These are phyloP conservation scores for Hyles euphorbiae DNA, from an alignment of 1,140 invertebrate species.

Conservation along the genomic window DNA sequence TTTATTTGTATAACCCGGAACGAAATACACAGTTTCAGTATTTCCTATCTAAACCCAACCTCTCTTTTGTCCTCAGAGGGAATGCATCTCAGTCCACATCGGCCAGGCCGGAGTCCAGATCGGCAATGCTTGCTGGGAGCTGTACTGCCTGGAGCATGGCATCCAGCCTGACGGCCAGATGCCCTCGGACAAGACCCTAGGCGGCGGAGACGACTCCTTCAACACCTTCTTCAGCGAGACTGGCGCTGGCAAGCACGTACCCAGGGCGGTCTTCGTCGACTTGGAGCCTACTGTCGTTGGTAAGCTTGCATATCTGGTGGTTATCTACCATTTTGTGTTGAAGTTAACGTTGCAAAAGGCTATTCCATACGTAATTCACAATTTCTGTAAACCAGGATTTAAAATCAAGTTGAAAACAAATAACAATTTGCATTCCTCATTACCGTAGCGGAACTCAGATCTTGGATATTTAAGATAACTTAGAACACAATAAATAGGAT, in stretches of 20 bases:
- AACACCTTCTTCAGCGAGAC: constrained; percentile 91
- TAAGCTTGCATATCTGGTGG: constrained; percentile 25
- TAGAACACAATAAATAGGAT: too few relatives aligned
- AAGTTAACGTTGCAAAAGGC: too few relatives aligned
- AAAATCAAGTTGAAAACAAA: too few relatives aligned
- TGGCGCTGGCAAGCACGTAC: constrained; percentile 84
- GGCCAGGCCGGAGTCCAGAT: constrained; percentile 94
- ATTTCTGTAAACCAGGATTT: too few relatives aligned
- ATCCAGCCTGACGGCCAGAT: constrained; percentile 92
- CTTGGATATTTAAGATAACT: too few relatives aligned
- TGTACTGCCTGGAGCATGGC: constrained; percentile 93
- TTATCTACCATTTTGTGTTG: too few relatives aligned
- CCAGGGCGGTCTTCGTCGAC: constrained; percentile 80
- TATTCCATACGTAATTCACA: too few relatives aligned
- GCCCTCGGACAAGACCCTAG: constrained; percentile 84
- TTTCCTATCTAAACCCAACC: too few relatives aligned
- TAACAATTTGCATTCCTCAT: too few relatives aligned
- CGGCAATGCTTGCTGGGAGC: constrained; percentile 90
- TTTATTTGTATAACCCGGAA: too few relatives aligned
- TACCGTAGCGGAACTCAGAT: too few relatives aligned
- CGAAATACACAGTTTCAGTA: too few relatives aligned
- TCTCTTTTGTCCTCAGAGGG: constrained; percentile 75
- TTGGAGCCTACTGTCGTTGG: constrained; percentile 86
- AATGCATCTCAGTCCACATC: constrained; percentile 92
- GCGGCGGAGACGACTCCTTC: constrained; percentile 84